These are phyloP conservation scores for Mormyrops boulengeri DNA, from an alignment of 2,797 vertebrate species.

Conservation along the genomic window DNA sequence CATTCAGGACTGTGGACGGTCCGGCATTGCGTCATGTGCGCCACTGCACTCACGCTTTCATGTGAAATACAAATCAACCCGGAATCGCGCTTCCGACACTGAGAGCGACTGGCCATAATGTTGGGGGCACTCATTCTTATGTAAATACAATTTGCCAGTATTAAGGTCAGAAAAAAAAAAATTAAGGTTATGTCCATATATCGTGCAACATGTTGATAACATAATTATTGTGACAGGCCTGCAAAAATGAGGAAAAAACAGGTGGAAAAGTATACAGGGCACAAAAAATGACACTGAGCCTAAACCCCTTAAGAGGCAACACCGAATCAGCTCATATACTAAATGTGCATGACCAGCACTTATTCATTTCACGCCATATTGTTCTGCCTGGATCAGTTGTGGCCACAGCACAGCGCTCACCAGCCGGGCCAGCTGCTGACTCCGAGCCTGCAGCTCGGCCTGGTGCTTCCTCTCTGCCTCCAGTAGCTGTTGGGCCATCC, in stretches of 20 bases:
- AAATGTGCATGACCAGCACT: background rate
- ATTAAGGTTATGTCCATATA: background rate
- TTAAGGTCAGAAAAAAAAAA: background rate
- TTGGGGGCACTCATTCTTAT: background rate
- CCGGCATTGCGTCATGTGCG: background rate
- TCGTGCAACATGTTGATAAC: background rate
- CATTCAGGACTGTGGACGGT: background rate
- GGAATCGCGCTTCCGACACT: background rate
- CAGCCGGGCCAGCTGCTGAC: conserved; percentile 67
- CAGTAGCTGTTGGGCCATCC: conserved; percentile 67
- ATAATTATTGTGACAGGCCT: background rate
- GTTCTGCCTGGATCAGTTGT: background rate
- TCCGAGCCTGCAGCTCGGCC: conserved; percentile 61
- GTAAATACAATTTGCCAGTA: background rate
- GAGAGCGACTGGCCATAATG: background rate
- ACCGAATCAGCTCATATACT: background rate
- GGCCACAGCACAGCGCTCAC: conserved; percentile 52
- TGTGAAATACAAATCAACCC: background rate
- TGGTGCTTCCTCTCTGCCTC: conserved; percentile 58
- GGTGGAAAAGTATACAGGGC: background rate
- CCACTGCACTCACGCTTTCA: background rate
- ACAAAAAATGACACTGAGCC: background rate
- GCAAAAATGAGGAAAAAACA: background rate
- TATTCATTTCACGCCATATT: background rate
- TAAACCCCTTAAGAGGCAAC: background rate